A percentile compares a stretch with the other conserved stretches of the same genome.
Evolutionary conservation across 2,113 vertebrate genomes (phyloP).

Genomic region (Dascyllus trimaculatus): DNA sequence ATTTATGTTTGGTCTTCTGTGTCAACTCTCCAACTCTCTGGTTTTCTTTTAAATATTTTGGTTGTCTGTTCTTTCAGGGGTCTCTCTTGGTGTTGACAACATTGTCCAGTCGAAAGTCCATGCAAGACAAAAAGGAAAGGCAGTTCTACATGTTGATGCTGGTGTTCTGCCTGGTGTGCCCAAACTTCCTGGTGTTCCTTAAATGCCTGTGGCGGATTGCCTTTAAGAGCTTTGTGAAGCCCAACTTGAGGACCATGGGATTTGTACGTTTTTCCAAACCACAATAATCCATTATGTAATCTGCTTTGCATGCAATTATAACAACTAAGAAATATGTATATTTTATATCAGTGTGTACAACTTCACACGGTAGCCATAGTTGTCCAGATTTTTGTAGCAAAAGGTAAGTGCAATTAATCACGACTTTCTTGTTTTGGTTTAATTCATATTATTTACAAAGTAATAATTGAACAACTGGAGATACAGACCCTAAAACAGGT

Average conservation of each 20-base stretch:
- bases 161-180: constrained; percentile 80
- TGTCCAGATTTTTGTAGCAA: too few species aligned
- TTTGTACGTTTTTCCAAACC: constrained; percentile 69
- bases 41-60: background rate
- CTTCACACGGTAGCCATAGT: background rate
- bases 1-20: background rate
- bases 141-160: constrained; percentile 85
- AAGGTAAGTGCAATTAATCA: too few species aligned
- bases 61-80: constrained; percentile 71
- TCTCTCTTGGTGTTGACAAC: constrained; percentile 79
- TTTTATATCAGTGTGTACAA: background rate
- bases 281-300: background rate
- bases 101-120: constrained; percentile 73
- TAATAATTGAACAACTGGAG: too few species aligned
- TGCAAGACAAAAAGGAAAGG: constrained; percentile 54
- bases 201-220: constrained; percentile 85
- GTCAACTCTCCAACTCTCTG: background rate
- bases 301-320: background rate
- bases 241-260: constrained; percentile 78
- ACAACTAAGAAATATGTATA: background rate
- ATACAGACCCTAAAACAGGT: background rate
- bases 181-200: constrained; percentile 84
- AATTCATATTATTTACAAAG: too few species aligned
- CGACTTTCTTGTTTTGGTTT: too few species aligned
- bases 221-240: constrained; percentile 82